Base-by-base conservation (phyloP, 1,140 invertebrate species). In the Drosophila cardini region DNA sequence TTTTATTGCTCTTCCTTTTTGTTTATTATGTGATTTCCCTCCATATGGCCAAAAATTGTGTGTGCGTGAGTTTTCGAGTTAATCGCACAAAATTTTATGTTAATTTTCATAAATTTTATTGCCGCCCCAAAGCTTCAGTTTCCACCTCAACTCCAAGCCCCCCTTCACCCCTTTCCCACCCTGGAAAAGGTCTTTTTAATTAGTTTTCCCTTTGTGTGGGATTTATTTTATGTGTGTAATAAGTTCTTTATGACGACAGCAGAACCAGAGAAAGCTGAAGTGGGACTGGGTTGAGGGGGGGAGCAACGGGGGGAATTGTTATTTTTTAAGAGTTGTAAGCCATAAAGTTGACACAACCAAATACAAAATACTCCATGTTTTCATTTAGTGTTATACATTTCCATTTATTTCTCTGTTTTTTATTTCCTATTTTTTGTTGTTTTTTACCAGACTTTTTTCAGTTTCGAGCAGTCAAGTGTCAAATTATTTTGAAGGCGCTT, bases 101-200 rank as follows among this genome's bases (percentile, higher is more conserved):
- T 87, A 89, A 90, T 90, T 90, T 90, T 90, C 87, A 87, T 90
- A 90, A 90, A 90, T 90, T 90, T 90, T 90, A 90, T 90, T 90
- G 78, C 86, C 72, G 64, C 77, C 85, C 74, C 81, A 50, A 11
- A 46, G 34, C 53, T 8, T 9, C 56, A 58, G 16, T 11, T 11
- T 21, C 21, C 7, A 26, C 1, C 3, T 7, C 26, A 26, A 38
- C 42, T 9, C 62, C n/a, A 26, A 26, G 4, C 18, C 4, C 30
- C 5, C 21, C n/a, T 18, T 13, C 26, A 5, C 34, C 4, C 26
- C 11, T 18, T n/a, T n/a, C n/a, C 26, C 0, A 43, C 8, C 26
- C 26, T 16, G 45, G 18, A 21, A 42, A 65, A 90, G 78, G 76
- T 70, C 72, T 87, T 87, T 90, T 90, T 87, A 90, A 87, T 90